Evolutionary conservation across 2,888 invertebrate genomes (phyloP).

Genomic region (Hirudinaria manillensis): DNA sequence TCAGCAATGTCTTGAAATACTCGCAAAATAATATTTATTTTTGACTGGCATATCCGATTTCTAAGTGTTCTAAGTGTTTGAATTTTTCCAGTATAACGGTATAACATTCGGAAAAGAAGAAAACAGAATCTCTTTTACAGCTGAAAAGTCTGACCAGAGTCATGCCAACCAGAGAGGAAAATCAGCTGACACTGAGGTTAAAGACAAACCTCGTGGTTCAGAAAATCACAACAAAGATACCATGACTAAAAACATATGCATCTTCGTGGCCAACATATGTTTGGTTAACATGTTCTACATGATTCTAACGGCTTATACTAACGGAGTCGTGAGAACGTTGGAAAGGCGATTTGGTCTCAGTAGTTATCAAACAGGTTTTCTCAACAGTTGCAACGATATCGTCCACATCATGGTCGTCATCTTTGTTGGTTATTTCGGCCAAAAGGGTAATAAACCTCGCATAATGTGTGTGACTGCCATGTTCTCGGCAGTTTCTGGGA

Average conservation of each 20-base stretch:
- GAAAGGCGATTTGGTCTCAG: slow-evolving; percentile 38
- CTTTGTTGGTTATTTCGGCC: slow-evolving; percentile 39
- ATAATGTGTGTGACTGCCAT: slow-evolving; percentile 34
- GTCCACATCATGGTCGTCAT: slow-evolving; percentile 37
- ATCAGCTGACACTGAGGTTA: too few relatives aligned
- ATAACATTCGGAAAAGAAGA: too few relatives aligned
- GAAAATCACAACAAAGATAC: too few relatives aligned
- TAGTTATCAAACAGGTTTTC: slow-evolving; percentile 37
- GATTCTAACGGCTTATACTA: slow-evolving; percentile 28
- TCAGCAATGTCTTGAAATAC: too few relatives aligned
- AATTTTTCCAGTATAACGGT: too few relatives aligned
- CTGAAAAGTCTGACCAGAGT: too few relatives aligned
- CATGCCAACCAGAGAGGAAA: too few relatives aligned
- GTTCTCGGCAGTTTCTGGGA: slow-evolving; percentile 33
- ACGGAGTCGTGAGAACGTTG: slow-evolving; percentile 38
- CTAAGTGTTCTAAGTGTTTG: too few relatives aligned
- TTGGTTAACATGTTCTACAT: slow-evolving; percentile 31
- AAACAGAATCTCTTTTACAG: too few relatives aligned
- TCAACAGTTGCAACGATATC: slow-evolving; percentile 37
- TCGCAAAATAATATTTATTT: too few relatives aligned
- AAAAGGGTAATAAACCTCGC: slow-evolving; percentile 38
- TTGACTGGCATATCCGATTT: too few relatives aligned
- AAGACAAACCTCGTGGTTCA: too few relatives aligned
- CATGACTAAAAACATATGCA: not conserved
- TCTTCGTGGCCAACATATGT: slow-evolving; percentile 35